Base-by-base conservation (phyloP, 2,888 invertebrate genomes). In the Machimus rusticus region DNA sequence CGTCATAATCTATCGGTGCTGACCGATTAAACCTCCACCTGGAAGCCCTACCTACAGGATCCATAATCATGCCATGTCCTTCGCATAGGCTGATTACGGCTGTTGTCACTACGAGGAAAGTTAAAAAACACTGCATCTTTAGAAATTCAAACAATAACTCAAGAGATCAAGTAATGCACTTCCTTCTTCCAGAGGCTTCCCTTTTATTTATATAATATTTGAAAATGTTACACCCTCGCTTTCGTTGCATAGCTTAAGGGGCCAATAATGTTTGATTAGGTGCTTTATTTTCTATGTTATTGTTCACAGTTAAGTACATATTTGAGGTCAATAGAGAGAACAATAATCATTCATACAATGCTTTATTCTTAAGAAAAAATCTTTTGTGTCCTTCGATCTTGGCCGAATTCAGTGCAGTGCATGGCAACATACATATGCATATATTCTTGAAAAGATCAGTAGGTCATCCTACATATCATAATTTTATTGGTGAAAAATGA, bases 21-120 rank as follows among this genome's bases (percentile, higher is more conserved):
- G 90, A 84, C 84, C 90, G 92, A 31, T 93, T 92, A 55, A 90
- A 90, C 57, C 93, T 90, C 93, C 93, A 94, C 23, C 93, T 92
- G 85, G 93, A 93, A 66, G 92, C 92, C 86, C 94, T 91, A 88
- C 92, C 92, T 0, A 93, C 91, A 1, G 94, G 94, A 37, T 93
- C 91, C 90, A 92, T 88, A 82, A 94, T 88, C 91, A 92, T 92
- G 3, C 93, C 88, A 43, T 88, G 88, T 34, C 88, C 88, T 66
- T 66, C 66, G 28, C 66, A 77, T 2, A 66, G 66, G 23, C 66
- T 66, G 66, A 66, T 28, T 66, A 66, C 28, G 9, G 66, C 19
- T 66, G 14, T 8, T 23, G 66, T 9, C 0, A 76, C 0, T 3
- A 76, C 6, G 6, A 76, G 16, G 76, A 76, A 34, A n/a, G 16